phyloP scores from a whole-genome alignment of 2,888 invertebrate genomes.

The Crematogaster levior region DNA sequence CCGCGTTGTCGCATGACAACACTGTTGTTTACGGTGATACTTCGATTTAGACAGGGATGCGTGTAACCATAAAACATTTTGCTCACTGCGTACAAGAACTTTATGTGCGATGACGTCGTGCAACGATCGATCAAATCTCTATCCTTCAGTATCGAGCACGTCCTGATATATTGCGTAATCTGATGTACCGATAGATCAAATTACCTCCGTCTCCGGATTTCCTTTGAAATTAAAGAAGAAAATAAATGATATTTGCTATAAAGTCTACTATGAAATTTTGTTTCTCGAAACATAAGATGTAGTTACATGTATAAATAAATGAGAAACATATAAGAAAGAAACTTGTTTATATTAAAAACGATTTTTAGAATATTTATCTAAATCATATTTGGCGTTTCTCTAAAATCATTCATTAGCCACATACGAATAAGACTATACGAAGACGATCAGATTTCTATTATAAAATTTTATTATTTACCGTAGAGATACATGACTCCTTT shows the following conservation, averaged over 20 bases:
- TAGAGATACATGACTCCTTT: slow-evolving; percentile 33
- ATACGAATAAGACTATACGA: neutral
- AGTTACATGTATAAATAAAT: neutral
- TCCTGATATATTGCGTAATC: neutral
- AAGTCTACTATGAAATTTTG: neutral
- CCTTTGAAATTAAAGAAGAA: neutral
- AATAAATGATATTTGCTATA: neutral
- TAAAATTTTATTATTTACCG: slow-evolving; percentile 28
- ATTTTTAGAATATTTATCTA: neutral
- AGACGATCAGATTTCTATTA: slow-evolving; percentile 4
- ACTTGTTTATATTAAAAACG: neutral
- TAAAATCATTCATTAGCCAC: neutral
- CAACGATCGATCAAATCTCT: slow-evolving; percentile 10
- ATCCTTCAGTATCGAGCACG: neutral
- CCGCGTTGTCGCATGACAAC: slow-evolving; percentile 29
- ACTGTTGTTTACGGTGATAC: slow-evolving; percentile 22
- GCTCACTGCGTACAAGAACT: slow-evolving; percentile 6
- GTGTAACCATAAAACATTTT: slow-evolving; percentile 12
- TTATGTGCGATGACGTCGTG: neutral
- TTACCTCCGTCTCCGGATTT: slow-evolving; percentile 7
- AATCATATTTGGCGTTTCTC: neutral
- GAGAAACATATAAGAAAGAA: neutral
- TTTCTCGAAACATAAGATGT: neutral
- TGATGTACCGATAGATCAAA: neutral
- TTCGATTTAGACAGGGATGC: neutral